Evolutionary conservation across 2,113 vertebrate species (phyloP), one percentile per base, ranked within the genome.

Genomic region (Embiotoca jacksoni): DNA sequence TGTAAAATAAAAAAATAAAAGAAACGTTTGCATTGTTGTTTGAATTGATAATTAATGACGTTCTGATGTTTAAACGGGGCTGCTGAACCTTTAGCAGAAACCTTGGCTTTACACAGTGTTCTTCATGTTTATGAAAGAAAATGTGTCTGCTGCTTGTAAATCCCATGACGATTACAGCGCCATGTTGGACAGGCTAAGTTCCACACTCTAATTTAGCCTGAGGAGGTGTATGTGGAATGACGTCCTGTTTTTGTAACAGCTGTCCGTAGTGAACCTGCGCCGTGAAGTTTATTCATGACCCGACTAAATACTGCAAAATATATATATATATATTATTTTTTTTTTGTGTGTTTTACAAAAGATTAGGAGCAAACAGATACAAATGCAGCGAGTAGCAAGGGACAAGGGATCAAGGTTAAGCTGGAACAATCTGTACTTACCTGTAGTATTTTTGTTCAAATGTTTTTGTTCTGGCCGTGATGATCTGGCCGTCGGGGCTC

Each of bases 41-140:
- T n/a, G n/a, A n/a, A n/a, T n/a, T n/a, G n/a, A n/a, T n/a, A n/a
- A n/a, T 65, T 78, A 54, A 63, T 60, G n/a, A 75, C 63, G 49
- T 52, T 46, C 15, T 58, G 56, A n/a, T n/a, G n/a, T 73, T 88
- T 59, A 57, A 80, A 73, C 54, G 60, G 65, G 47, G 15, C 55
- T 56, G 56, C n/a, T n/a, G n/a, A 76, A 78, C 41, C 32, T 46
- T 66, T 59, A 49, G 63, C 37, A 7, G 57, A 66, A 78, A 52
- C 32, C 4, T 11, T 35, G 0, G 0, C 15, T 67, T 50, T 50
- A 77, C 52, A 67, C 50, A 15, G 7, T 64, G 37, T 57, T 54
- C 59, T 36, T 63, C 39, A 4, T 85, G 31, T 60, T 72, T 75
- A 3, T 56, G 37, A 66, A 85, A 63, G 7, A 16, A 71, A 82